Evolutionary conservation across 1,140 invertebrate genomes (phyloP).

Genomic region (Drosophila jambulina): DNA sequence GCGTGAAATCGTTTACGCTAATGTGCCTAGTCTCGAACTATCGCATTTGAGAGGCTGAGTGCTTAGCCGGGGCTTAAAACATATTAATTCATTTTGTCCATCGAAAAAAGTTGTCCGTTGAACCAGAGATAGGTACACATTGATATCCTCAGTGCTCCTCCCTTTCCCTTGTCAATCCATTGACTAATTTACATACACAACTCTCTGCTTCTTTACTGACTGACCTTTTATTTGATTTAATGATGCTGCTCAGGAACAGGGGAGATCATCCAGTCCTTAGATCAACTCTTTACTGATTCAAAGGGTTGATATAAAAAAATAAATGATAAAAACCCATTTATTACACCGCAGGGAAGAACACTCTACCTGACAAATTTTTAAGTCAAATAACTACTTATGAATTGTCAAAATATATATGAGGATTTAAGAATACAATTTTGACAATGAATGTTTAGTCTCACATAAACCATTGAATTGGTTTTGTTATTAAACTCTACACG

Average conservation of each 20-base stretch:
- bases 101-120: neutral
- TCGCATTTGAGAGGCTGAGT: slow-evolving; percentile 9
- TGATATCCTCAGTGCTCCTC: slow-evolving; percentile 34
- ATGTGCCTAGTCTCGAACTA: slow-evolving; percentile 40
- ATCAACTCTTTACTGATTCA: slow-evolving; percentile 49
- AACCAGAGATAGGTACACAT: neutral
- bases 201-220: slow-evolving; percentile 6
- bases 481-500: neutral
- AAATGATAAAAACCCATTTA: neutral
- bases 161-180: neutral
- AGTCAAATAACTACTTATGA: neutral
- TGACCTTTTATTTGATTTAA: slow-evolving; percentile 53
- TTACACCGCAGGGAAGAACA: neutral
- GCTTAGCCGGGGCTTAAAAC: neutral
- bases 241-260: slow-evolving; percentile 59
- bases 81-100: slow-evolving; percentile 4
- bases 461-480: neutral
- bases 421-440: neutral
- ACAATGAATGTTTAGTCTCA: no score
- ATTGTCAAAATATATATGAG: neutral
- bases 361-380: neutral
- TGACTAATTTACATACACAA: slow-evolving; percentile 71
- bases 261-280: slow-evolving; percentile 38
- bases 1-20: slow-evolving; percentile 52
- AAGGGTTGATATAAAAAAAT: slow-evolving; percentile 65